Base-by-base conservation (phyloP, 2,888 invertebrate genomes). In the Halictus ligatus region DNA sequence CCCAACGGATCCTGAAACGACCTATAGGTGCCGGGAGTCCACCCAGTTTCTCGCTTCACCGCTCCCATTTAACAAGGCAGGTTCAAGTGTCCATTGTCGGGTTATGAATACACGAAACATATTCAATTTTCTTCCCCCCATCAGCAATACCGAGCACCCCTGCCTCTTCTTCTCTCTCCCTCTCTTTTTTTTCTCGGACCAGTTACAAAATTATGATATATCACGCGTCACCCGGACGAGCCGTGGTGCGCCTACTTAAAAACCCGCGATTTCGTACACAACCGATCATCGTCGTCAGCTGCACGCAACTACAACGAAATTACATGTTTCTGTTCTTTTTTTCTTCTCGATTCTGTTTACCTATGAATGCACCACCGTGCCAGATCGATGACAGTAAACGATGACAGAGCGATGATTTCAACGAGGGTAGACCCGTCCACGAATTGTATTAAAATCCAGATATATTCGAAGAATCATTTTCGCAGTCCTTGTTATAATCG, bases 151-250 rank as follows among this genome's bases (percentile, higher is more conserved):
- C 21, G 21, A 35, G 35, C 69, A 40, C 60, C n/a, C 35, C 15
- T 50, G 29, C 18, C 67, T 18, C 73, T 64, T 54, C 46, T 18
- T 8, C 46, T 72, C 48, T 29, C 43, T 35, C 29, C 46, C 67
- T 60, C 76, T 58, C 43, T 77, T 64, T 35, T 7, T 48, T 67
- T 78, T 73, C 43, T 21, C 76, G 83, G 75, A 85, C 85, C 88
- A 90, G 90, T 90, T 92, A 88, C 83, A 85, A 92, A 93, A 94
- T 94, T 93, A 93, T 94, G 94, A 94, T 94, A 90, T 92, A 94
- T 94, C 89, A 79, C 87, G 54, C 78, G 86, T 87, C 89, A 85
- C 80, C 29, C 15, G 21, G 15, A 29, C 64, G 8, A 64, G 64
- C 5, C 8, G 40, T 72, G 75, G 58, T 75, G 78, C 78, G 73